phyloP scores from a whole-genome alignment of 2,888 invertebrate genomes.

The Drosophila hamatofila region DNA sequence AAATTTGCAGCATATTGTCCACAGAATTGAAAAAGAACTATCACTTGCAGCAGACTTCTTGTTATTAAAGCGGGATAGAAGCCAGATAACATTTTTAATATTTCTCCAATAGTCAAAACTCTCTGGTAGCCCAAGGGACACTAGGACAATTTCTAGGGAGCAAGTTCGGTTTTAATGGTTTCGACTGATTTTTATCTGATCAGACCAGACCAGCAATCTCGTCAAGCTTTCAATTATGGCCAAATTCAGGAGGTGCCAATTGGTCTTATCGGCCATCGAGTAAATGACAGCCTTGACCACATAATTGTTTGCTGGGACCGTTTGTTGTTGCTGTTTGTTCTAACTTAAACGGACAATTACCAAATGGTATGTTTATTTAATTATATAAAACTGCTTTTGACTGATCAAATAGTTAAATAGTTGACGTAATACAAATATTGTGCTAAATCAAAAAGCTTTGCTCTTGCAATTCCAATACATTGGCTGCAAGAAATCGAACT shows the following conservation, averaged over 20 bases:
- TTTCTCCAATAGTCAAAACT: background rate
- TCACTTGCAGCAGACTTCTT: background rate
- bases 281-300: slow-evolving; percentile 56
- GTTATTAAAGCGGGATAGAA: background rate
- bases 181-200: slow-evolving; percentile 48
- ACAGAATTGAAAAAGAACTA: background rate
- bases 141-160: slow-evolving; percentile 15
- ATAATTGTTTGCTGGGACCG: slow-evolving; percentile 25
- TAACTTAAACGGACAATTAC: slow-evolving; percentile 31
- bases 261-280: slow-evolving; percentile 64
- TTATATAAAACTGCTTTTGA: background rate
- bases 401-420: background rate
- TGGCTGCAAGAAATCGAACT: no score
- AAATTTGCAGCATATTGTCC: background rate
- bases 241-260: slow-evolving; percentile 44
- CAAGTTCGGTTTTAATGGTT: slow-evolving; percentile 32
- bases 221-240: slow-evolving; percentile 33
- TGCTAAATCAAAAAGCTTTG: no score
- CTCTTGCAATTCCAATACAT: no score
- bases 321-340: slow-evolving; percentile 38
- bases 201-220: slow-evolving; percentile 29
- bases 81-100: background rate
- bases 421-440: no score
- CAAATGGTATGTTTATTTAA: slow-evolving; percentile 29
- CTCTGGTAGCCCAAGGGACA: slow-evolving; percentile 33